These are phyloP conservation scores for Myathropa florea DNA, from an alignment of 2,888 invertebrate genomes.

Conservation along the genomic window DNA sequence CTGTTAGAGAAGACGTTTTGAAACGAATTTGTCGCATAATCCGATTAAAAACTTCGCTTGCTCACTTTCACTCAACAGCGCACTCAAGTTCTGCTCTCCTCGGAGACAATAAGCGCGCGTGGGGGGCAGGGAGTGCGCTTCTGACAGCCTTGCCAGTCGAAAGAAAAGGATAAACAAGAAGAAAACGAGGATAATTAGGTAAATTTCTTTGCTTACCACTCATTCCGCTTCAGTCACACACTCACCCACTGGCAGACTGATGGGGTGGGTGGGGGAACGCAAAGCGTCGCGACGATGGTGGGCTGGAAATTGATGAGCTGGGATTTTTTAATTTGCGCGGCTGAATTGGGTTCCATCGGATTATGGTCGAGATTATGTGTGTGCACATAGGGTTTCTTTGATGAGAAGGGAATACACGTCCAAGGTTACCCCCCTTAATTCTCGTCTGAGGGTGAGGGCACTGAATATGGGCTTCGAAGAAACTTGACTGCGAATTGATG, in stretches of 20 bases:
- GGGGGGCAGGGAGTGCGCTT: not conserved
- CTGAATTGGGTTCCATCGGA: constrained; percentile 10
- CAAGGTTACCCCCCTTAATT: not conserved
- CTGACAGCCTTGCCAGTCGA: not conserved
- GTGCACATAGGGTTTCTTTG: not conserved
- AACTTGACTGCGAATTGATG: too few relatives aligned
- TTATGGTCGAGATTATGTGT: constrained; percentile 1
- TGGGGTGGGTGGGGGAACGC: not conserved
- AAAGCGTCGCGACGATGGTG: not conserved
- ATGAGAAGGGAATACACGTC: not conserved
- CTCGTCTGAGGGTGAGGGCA: not conserved
- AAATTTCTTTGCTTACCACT: constrained; percentile 23
- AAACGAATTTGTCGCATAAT: constrained; percentile 57
- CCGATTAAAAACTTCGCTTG: constrained; percentile 44
- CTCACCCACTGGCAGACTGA: not conserved
- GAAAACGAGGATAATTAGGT: constrained; percentile 52
- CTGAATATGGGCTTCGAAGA: not conserved
- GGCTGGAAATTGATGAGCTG: constrained; percentile 38
- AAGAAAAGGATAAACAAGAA: not conserved
- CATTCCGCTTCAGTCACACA: constrained; percentile 1
- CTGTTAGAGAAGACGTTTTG: not conserved
- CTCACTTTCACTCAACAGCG: not conserved
- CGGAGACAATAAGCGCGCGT: not conserved
- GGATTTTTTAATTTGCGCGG: constrained; percentile 42
- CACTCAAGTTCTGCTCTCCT: not conserved